Evolutionary conservation across 2,797 vertebrate species (phyloP), one percentile per base, ranked within the genome.

Genomic region (Erethizon dorsatum): DNA sequence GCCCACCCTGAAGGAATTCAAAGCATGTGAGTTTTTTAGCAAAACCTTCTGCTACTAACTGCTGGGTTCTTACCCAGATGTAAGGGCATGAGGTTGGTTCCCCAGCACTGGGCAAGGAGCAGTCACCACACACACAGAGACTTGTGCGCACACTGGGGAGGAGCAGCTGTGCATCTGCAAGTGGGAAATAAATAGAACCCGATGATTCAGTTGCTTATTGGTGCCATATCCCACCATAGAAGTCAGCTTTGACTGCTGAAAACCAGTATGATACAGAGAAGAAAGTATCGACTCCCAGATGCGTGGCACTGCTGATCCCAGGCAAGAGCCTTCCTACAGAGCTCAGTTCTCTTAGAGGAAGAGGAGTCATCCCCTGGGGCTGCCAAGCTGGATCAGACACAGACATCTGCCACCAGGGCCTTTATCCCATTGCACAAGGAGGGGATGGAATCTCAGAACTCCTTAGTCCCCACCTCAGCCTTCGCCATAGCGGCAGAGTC

Each of bases 351-450:
- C 3, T 56, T 7, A 45, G 56, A 12, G 8, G 41, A 56, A n/a
- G 11, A 33, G 22, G 20, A 22, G 11, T 37, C 28, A 0, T 28
- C 28, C 2, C 9, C 37, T 41, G 8, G 26, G 47, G 69, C 71
- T 13, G 13, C 41, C 1, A 0, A 7, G 31, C 83, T 13, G 0
- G 59, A 41, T 63, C 12, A 28, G 14, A 41, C 17, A 13, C 1
- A 7, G 41, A 7, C 2, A 1, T 45, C 61, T 8, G 54, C 5
- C 11, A 14, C 8, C 33, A 22, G 20, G 33, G 1, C 54, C 10
- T 0, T 0, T 6, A 11, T 17, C 69, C 45, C 6, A 3, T 1
- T 0, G 1, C 11, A 0, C 13, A 1, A 24, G 54, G 31, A 6
- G 22, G 14, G 31, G 24, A 12, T 0, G 3, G 22, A 1, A 26